Base-by-base conservation (phyloP, 1,140 invertebrate species). In the Calephelis virginiensis region DNA sequence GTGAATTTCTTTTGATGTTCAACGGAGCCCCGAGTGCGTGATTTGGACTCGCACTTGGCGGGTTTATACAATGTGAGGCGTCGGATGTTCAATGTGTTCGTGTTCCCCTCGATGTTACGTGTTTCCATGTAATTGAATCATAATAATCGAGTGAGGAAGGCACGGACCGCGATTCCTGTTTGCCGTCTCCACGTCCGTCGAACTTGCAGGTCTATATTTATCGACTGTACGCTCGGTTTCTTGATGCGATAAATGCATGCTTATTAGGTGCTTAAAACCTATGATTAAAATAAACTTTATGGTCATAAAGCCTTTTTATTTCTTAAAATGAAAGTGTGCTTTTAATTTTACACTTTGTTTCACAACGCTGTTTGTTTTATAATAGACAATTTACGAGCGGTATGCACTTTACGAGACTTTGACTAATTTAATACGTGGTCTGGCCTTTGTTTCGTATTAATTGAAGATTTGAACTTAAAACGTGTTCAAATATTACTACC, bases 161-260 rank as follows among this genome's bases (percentile, higher is more conserved):
- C 73, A 68, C 67, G 66, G 73, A 82, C 74, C 79, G 81, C 80
- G 69, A 78, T 83, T 86, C 83, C 82, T 86, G 83, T 85, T 76
- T 77, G 73, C 69, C 75, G 73, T 72, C 72, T 63, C 71, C 70
- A 74, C 76, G 76, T 74, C 74, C 74, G 71, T 71, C 70, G 74
- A 79, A 81, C 78, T 81, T 70, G 77, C 62, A 49, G n/a, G 11
- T 46, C 63, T 48, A 17, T 50, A 60, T 64, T 67, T 73, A 59
- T 68, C 72, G 67, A 75, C 72, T 70, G 48, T 50, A 50, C 48
- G 8, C 48, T 13, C 48, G 14, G 48, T 50, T 50, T 50, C 48
- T 50, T 50, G 48, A 17, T 14, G 13, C 9, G 13, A 13, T 49
- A 49, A 49, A 66, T 60, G 62, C 17, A 7, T 47, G 28, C 48